Base-by-base conservation (phyloP, 2,888 invertebrate genomes). In the Diploptera punctata region DNA sequence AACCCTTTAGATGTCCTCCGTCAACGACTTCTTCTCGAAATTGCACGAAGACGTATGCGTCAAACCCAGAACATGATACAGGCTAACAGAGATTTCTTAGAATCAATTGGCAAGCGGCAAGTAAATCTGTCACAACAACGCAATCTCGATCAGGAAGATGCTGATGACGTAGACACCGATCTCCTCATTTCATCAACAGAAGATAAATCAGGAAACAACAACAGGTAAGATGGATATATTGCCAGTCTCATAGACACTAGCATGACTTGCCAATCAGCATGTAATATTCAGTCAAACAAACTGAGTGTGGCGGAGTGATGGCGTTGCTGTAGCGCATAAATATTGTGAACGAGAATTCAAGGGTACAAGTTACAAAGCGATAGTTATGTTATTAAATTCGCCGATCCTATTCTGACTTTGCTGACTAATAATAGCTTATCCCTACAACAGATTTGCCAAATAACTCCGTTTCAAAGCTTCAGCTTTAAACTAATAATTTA, bases 1-100 rank as follows among this genome's bases (percentile, higher is more conserved):
- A 93, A 94, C 85, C 93, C 95, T 0, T 85, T 95, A 87, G 95
- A 95, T 82, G 94, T 95, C 67, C 86, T 95, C 57, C 89, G 95
- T 76, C 91, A 94, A 81, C 88, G 94, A 79, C 88, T 94, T 62
- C 83, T 94, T 76, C 84, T 94, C 77, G 94, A 95, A 84, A 90
- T 94, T 77, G 93, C 93, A 18, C 89, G 95, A 79, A 91, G 93
- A 82, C 91, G 93, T 85, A 91, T 92, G 85, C 88, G 91, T 77
- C 91, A 93, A 80, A 89, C 91, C 77, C 88, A 88, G 79, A 87
- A 88, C 79, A 90, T 92, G 81, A 88, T 89, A 44, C 77, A 78
- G 76, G 89, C 90, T 78, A 94, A 94, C 85, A 86, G 93, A 72
- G 88, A 90, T 76, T 88, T 93, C 80, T 84, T 94, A 78, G 89